Evolutionary conservation across 2,888 invertebrate species (phyloP).

Genomic region (Phlogophora meticulosa): DNA sequence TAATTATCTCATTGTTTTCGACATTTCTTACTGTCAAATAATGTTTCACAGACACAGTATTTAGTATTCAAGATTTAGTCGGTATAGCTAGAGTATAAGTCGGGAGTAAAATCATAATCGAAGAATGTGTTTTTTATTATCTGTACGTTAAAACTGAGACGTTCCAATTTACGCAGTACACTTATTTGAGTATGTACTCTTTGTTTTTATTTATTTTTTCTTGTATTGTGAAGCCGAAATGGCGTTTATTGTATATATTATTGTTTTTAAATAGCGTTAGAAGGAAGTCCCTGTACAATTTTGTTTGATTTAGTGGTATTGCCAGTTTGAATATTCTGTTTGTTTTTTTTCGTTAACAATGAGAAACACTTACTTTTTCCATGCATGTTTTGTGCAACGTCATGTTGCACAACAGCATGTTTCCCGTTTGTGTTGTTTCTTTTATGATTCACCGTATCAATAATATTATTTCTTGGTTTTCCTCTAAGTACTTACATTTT

Average conservation of each 20-base stretch:
- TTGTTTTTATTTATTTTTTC: constrained; percentile 72
- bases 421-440: background rate
- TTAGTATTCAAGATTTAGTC: constrained; percentile 77
- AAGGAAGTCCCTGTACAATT: constrained; percentile 60
- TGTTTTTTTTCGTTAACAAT: background rate
- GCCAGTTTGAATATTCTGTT: constrained; percentile 27
- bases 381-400: background rate
- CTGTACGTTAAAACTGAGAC: constrained; percentile 54
- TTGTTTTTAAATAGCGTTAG: constrained; percentile 62
- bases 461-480: too few species aligned
- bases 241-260: constrained; percentile 72
- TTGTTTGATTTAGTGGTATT: constrained; percentile 58
- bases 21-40: constrained; percentile 38
- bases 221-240: constrained; percentile 58
- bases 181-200: constrained; percentile 69
- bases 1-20: background rate
- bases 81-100: constrained; percentile 76
- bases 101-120: constrained; percentile 66
- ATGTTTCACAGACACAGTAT: constrained; percentile 58
- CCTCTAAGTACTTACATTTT: too few species aligned
- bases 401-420: background rate
- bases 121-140: constrained; percentile 55
- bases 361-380: too few species aligned
- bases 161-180: constrained; percentile 72
- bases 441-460: background rate